Evolutionary conservation across 2,888 invertebrate genomes (phyloP), one percentile per base, ranked within the genome.

Genomic region (Epicampocera succincta): DNA sequence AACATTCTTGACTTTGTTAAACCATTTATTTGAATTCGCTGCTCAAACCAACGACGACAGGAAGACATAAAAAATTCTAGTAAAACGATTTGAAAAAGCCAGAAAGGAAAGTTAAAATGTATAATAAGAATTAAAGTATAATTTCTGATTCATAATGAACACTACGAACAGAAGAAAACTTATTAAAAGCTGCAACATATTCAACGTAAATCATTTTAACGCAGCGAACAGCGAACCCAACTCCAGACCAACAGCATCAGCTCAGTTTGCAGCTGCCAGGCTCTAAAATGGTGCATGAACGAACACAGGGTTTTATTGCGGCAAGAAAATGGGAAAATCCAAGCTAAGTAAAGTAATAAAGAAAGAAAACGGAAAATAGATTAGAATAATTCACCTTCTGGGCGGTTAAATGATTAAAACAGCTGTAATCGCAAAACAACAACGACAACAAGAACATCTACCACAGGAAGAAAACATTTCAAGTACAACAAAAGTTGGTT

Each of bases 381-480:
- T 82, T 82, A 78, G 82, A 82, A 82, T 82, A 82, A 78, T 75
- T 78, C 56, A 78, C 82, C 82, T 82, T 82, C 78, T 82, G 78
- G 82, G 78, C 78, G 78, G 82, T 42, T 78, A 60, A 78, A 66
- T 66, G 71, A 81, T 77, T 73, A 77, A 81, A 68, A 63, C 71
- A 78, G 58, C 71, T 79, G 65, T 40, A 66, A 33, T 33, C 33
- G 33, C 2, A 61, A 33, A 33, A 19, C 21, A 60, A 21, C 46
- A 46, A 44, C 52, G 50, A 42, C 25, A 40, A 56, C 19, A 42
- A 13, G 15, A 63, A 3, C 29, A 61, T 21, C n/a, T 58, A 40
- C 50, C 50, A 48, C 46, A 56, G 48, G 29, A 65, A 71, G n/a
- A n/a, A 52, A 52, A 56, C 11, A 77, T 78, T 78, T 74, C 65